Evolutionary conservation across 2,888 invertebrate genomes (phyloP), one percentile per base, ranked within the genome.

Genomic region (Nudaria mundana): DNA sequence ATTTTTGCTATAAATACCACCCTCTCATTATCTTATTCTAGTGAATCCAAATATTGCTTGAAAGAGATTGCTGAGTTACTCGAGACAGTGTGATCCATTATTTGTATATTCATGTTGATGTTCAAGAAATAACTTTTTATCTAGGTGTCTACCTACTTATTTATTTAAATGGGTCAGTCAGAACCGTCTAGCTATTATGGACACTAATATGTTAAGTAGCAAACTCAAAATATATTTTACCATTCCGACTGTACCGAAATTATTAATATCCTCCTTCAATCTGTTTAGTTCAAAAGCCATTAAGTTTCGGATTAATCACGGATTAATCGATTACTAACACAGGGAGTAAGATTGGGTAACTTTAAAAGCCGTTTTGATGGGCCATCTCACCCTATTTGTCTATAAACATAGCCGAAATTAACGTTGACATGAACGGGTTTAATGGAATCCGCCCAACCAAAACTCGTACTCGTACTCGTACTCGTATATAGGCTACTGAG

Each of bases 241-340:
- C 52, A 66, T 49, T 62, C 58, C 65, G 51, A 44, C 30, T 14
- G 24, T 13, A 52, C 46, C 48, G 39, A 55, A 74, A 71, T 70
- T 72, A 70, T 62, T 60, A 69, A 65, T 61, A 50, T 49, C 58
- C 46, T 56, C 57, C 46, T 56, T 49, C 36, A 67, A 52, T 55
- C 55, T 60, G 65, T 71, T 65, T 63, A 62, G 63, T 70, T 64
- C 64, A 68, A 71, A 69, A 65, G 63, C 63, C 59, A 28, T 61
- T 47, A 73, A 82, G 78, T 80, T 80, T 75, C 41, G 58, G 70
- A 77, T 79, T 79, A 81, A 84, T 82, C 76, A n/a, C n/a, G n/a
- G 76, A 78, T 77, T 69, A 67, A 63, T n/a, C n/a, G n/a, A 63
- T 53, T 72, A 67, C 63, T 18, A 3, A 5, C 5, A 18, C 20